Evolutionary conservation across 1,140 invertebrate genomes (phyloP).

Genomic region (Drosophila miranda): DNA sequence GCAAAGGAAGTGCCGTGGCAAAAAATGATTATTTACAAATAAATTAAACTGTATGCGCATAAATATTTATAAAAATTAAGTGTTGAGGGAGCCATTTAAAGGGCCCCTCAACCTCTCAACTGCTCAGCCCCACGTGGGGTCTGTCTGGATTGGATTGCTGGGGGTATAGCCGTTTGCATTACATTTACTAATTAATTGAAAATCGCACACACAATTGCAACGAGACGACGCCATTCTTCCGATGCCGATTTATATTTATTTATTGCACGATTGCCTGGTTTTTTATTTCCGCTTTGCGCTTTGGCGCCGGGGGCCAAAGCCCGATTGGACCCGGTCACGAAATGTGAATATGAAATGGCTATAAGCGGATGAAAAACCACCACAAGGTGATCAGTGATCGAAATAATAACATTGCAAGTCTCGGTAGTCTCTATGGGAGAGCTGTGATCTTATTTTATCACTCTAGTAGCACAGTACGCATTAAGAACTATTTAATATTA

Average conservation of each 20-base stretch:
- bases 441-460: no score
- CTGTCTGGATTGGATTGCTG: constrained; percentile 12
- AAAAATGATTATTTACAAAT: constrained; percentile 65
- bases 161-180: constrained; percentile 53
- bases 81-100: constrained; percentile 74
- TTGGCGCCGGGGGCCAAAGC: constrained; percentile 22
- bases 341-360: background rate
- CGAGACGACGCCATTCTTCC: constrained; percentile 67
- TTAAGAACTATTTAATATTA: no score
- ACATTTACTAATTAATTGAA: constrained; percentile 79
- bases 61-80: constrained; percentile 81
- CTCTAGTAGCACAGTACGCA: no score
- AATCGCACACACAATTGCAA: constrained; percentile 58
- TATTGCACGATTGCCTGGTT: constrained; percentile 41
- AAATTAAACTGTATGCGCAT: constrained; percentile 77
- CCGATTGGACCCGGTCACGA: constrained; percentile 4
- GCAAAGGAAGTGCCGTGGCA: constrained; percentile 45
- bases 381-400: background rate
- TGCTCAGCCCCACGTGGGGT: background rate
- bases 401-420: no score
- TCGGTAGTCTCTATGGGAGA: no score
- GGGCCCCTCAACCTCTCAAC: constrained; percentile 4
- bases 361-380: background rate
- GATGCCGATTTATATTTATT: constrained; percentile 76
- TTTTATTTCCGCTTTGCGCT: constrained; percentile 21